Conservation (phyloP, 53 echinoderm and acorn worm genomes). For the Paelopatides confundens region DNA sequence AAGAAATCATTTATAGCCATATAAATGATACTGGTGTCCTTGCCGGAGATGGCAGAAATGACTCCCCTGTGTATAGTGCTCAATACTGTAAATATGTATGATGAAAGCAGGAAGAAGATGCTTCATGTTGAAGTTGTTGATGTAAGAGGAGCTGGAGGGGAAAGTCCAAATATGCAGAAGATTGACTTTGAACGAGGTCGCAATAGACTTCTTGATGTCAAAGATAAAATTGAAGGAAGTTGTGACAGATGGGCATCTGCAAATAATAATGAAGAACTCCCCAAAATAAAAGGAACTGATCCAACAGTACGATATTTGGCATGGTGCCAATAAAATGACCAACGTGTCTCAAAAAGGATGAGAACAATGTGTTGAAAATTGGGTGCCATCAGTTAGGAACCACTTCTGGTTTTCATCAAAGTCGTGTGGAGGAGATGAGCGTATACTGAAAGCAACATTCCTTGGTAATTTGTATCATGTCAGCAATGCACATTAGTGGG, state of each 20-base stretch:
- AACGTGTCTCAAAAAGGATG: neutral
- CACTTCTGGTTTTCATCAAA: slow-evolving; percentile 50
- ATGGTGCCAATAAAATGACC: slow-evolving; percentile 57
- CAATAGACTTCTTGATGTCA: too few species aligned
- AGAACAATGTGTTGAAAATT: slow-evolving; percentile 15
- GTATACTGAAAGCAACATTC: neutral
- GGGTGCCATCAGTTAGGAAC: slow-evolving; percentile 37
- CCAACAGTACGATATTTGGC: slow-evolving; percentile 53
- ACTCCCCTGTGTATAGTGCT: neutral
- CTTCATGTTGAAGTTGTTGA: slow-evolving; percentile 27
- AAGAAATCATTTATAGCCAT: neutral
- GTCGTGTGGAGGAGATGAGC: neutral
- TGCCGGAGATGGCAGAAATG: too few species aligned
- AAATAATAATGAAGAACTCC: slow-evolving; percentile 45
- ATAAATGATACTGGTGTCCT: neutral
- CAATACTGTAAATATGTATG: neutral
- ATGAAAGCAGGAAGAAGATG: neutral
- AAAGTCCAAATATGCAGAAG: slow-evolving; percentile 48
- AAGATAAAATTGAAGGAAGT: neutral
- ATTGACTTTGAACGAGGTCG: slow-evolving; percentile 44
- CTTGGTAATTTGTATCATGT: slow-evolving; percentile 42
- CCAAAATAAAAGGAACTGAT: slow-evolving; percentile 4
- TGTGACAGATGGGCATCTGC: too few species aligned
- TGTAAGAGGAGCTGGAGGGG: slow-evolving; percentile 37
- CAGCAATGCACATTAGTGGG: slow-evolving; percentile 56